Conservation (phyloP, 2,888 invertebrate species). For the Pyrgus malvae region DNA sequence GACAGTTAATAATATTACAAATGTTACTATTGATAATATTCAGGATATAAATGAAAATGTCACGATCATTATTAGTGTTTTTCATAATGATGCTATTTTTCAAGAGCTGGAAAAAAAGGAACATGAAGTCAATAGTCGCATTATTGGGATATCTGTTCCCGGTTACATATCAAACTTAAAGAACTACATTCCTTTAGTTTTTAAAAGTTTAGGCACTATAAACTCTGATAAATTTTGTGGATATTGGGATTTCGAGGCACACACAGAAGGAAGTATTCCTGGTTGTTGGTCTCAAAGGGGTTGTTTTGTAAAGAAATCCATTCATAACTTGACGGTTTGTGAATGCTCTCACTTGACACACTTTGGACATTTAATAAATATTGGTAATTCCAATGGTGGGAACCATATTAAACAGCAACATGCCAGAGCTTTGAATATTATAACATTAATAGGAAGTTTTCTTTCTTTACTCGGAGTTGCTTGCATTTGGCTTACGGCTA, state of each 20-base stretch:
- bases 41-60: slow-evolving; percentile 48
- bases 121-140: slow-evolving; percentile 65
- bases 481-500: slow-evolving; percentile 82
- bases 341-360: slow-evolving; percentile 83
- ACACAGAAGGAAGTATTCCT: slow-evolving; percentile 40
- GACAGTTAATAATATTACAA: slow-evolving; percentile 43
- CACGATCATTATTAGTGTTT: slow-evolving; percentile 76
- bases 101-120: slow-evolving; percentile 60
- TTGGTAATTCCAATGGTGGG: slow-evolving; percentile 35
- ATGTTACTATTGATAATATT: slow-evolving; percentile 28
- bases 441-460: slow-evolving; percentile 82
- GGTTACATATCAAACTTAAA: slow-evolving; percentile 79
- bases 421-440: slow-evolving; percentile 74
- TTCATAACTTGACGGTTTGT: slow-evolving; percentile 56
- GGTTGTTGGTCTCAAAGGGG: slow-evolving; percentile 82
- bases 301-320: slow-evolving; percentile 59
- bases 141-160: slow-evolving; percentile 83
- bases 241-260: slow-evolving; percentile 79
- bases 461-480: slow-evolving; percentile 81
- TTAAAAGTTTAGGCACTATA: slow-evolving; percentile 49
- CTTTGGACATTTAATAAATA: slow-evolving; percentile 81
- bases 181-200: slow-evolving; percentile 77
- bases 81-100: slow-evolving; percentile 78
- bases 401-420: slow-evolving; percentile 48
- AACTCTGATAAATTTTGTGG: slow-evolving; percentile 63